Evolutionary conservation across 2,888 invertebrate genomes (phyloP), one percentile per base, ranked within the genome.

Genomic region (Acronicta aceris): DNA sequence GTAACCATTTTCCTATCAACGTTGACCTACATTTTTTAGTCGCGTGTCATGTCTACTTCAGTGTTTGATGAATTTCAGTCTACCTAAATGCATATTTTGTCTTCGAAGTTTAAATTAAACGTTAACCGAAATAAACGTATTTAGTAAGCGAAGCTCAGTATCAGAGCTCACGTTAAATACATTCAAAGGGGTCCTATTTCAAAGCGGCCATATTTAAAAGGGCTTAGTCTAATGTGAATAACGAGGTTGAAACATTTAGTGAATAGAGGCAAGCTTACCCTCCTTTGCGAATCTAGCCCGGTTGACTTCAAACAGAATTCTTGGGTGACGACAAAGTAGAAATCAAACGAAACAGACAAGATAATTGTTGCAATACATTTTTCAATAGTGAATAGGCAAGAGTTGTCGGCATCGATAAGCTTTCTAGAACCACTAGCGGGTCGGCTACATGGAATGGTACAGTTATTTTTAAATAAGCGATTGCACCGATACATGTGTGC

Each of bases 171-270:
- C 56, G 74, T 77, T 81, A 86, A 83, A 83, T 79, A 82, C 76
- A 82, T 85, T 86, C 83, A 88, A 90, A 89, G 82, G 87, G 84
- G 81, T 83, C 77, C 80, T 84, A 87, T 90, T 89, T 87, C 85
- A 88, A 91, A 89, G 86, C 83, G 76, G 78, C 61, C 73, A 74
- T 78, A 83, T 89, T 90, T 85, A 85, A 91, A 92, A 89, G 91
- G 88, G 86, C 84, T 87, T 87, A 89, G 83, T 89, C 86, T 89
- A 89, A 91, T 88, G 84, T 87, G 88, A 89, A 90, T 90, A 91
- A 91, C 88, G 85, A 90, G 89, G 85, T 89, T 85, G 85, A 88
- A 89, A 90, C 86, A 86, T 88, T 87, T 82, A 78, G 81, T 91
- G 89, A 92, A 92, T 91, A 89, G 89, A 74, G 59, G 47, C 71